Conservation (phyloP, 1,140 invertebrate species). For the Glomeris maerens region DNA sequence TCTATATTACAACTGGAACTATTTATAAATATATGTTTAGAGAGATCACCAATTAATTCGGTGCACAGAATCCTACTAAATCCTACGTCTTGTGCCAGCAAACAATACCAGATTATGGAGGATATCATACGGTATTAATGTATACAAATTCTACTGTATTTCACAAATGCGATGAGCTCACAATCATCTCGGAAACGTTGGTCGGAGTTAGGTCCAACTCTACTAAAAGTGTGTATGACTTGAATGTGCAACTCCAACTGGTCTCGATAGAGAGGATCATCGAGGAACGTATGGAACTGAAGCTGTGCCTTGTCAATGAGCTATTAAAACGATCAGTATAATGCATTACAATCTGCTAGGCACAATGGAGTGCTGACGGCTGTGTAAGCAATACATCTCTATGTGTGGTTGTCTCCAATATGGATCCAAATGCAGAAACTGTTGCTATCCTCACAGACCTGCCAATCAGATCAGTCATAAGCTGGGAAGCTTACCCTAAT, state of each 20-base stretch:
- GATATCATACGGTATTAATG: too few species aligned
- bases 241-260: conserved; percentile 31
- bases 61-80: too few species aligned
- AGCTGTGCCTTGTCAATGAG: conserved; percentile 53
- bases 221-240: conserved; percentile 31
- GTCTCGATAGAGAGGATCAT: conserved; percentile 37
- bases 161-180: conserved; percentile 26
- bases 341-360: neutral
- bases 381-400: conserved; percentile 31
- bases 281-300: conserved; percentile 50
- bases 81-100: too few species aligned
- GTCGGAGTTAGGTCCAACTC: conserved; percentile 33
- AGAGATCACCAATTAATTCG: too few species aligned
- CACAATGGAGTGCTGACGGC: neutral
- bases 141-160: too few species aligned
- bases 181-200: conserved; percentile 36
- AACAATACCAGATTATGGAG: too few species aligned
- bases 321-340: conserved; percentile 22
- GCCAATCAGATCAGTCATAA: conserved; percentile 18
- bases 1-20: neutral
- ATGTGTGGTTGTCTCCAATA: conserved; percentile 43
- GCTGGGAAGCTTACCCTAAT: too few species aligned
- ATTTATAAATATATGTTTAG: neutral
- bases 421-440: conserved; percentile 44
- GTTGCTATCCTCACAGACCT: conserved; percentile 47